Evolutionary conservation across 2,113 vertebrate genomes (phyloP), one percentile per base, ranked within the genome.

Genomic region (Actenoides lindsayi): DNA sequence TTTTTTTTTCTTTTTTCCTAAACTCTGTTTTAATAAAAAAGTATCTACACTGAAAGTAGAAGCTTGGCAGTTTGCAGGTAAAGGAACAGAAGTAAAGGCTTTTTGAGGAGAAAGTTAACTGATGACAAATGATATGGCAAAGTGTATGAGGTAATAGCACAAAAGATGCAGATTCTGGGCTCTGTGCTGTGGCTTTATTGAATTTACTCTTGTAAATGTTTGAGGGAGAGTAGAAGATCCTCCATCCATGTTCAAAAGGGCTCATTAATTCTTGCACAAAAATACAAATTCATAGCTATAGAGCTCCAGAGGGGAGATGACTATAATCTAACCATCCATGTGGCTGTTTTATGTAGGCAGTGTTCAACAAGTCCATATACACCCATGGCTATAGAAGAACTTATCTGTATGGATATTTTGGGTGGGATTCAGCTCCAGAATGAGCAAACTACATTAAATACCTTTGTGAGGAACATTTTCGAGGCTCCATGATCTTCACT

Each of bases 201-300:
- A 86, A 89, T 86, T 64, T 94, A 80, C 8, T 69, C 33, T 44
- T 80, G 30, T 68, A 73, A 90, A 60, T 48, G 30, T 12, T 86
- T 69, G 42, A 83, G 18, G 23, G 44, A 80, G 79, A 50, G 27
- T 44, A 75, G 16, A 31, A 75, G 10, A 33, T 92, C 17, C 27
- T 90, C 41, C 51, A 80, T 48, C 63, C 39, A 31, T 80, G 63
- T 69, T 90, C 59, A 83, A 30, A 6, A 86, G 9, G 35, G 17
- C 19, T 86, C 67, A 83, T 88, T 88, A 60, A 35, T 51, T 86
- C 44, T 95, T 93, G 19, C n/a, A 60, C 20, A 89, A 89, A 94
- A 92, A 18, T 42, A 62, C 33, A 69, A 42, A 89, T 62, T 80
- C 54, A 80, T 62, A 50, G 11, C 53, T 76, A 11, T 13, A 56